Conservation (phyloP, 30 jellyfish, hydroid and myxozoan genomes). For the Pseudorhiza aurosa region DNA sequence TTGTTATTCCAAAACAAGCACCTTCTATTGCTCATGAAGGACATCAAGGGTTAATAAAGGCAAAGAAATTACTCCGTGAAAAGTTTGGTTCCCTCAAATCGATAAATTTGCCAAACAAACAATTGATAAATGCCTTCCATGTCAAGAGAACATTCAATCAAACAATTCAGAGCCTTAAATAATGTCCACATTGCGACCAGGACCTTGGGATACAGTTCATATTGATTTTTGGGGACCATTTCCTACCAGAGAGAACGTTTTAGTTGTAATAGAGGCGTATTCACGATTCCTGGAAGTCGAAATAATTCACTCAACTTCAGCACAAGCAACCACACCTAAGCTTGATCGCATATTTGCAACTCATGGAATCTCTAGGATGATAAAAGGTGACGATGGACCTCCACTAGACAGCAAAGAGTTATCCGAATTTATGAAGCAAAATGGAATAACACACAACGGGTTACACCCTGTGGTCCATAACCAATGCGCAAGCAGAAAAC, state of each 20-base stretch:
- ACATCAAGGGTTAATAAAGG: slow-evolving; percentile 14
- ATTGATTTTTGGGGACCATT: slow-evolving; percentile 40
- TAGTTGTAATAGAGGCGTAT: slow-evolving; percentile 24
- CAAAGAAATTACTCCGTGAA: background rate
- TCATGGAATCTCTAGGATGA: background rate
- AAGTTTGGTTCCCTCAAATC: slow-evolving; percentile 33
- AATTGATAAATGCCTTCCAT: slow-evolving; percentile 23
- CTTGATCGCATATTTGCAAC: slow-evolving; percentile 31
- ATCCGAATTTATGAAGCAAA: background rate
- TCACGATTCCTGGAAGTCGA: slow-evolving; percentile 25
- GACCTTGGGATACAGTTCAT: slow-evolving; percentile 34
- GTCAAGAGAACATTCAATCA: slow-evolving; percentile 18
- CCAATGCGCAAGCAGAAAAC: slow-evolving; percentile 45
- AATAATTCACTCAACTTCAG: slow-evolving; percentile 19
- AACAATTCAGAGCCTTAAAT: background rate
- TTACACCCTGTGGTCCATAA: slow-evolving; percentile 57
- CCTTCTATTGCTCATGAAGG: slow-evolving; percentile 25
- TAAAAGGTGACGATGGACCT: slow-evolving; percentile 28
- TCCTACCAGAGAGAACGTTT: slow-evolving; percentile 18
- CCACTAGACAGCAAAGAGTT: slow-evolving; percentile 1
- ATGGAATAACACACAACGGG: slow-evolving; percentile 30
- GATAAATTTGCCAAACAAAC: slow-evolving; percentile 3
- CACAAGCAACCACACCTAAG: background rate
- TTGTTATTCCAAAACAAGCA: slow-evolving; percentile 5
- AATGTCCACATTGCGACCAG: background rate